Evolutionary conservation across 2,888 invertebrate species (phyloP).

Genomic region (Lasioglossum zephyrum): DNA sequence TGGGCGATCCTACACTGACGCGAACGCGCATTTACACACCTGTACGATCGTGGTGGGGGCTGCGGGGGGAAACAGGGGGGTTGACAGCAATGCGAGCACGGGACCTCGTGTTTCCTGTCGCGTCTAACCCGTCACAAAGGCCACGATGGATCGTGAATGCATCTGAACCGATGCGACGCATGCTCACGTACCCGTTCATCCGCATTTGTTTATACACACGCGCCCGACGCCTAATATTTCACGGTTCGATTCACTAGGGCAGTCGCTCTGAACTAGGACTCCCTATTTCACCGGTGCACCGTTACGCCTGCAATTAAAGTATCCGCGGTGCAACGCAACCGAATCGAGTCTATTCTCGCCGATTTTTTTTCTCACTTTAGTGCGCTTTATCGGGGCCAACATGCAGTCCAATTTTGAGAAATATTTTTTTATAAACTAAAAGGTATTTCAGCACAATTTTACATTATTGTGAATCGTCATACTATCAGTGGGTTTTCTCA

Average conservation of each 20-base stretch:
- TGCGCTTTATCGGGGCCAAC: not conserved
- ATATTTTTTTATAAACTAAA: not conserved
- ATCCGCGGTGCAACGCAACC: not conserved
- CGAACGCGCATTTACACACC: not conserved
- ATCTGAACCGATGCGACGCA: slow-evolving; percentile 27
- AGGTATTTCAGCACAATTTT: no score
- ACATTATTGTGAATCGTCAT: no score
- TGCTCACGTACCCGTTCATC: slow-evolving; percentile 29
- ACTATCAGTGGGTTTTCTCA: no score
- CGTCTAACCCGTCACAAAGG: slow-evolving; percentile 46
- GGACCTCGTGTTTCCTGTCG: slow-evolving; percentile 51
- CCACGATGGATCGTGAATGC: slow-evolving; percentile 41
- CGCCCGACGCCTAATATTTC: slow-evolving; percentile 42
- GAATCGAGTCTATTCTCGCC: not conserved
- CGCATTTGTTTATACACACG: slow-evolving; percentile 27
- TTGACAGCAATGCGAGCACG: slow-evolving; percentile 42
- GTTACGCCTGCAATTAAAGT: not conserved
- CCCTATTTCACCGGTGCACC: not conserved
- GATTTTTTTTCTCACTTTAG: not conserved
- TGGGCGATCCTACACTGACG: not conserved
- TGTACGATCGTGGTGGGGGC: not conserved
- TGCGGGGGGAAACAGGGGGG: not conserved
- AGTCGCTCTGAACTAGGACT: slow-evolving; percentile 26
- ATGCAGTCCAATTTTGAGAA: not conserved
- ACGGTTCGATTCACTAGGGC: slow-evolving; percentile 53